Evolutionary conservation across 2,888 invertebrate genomes (phyloP), one percentile per base, ranked within the genome.

Genomic region (Lissocephala sabroskyi): DNA sequence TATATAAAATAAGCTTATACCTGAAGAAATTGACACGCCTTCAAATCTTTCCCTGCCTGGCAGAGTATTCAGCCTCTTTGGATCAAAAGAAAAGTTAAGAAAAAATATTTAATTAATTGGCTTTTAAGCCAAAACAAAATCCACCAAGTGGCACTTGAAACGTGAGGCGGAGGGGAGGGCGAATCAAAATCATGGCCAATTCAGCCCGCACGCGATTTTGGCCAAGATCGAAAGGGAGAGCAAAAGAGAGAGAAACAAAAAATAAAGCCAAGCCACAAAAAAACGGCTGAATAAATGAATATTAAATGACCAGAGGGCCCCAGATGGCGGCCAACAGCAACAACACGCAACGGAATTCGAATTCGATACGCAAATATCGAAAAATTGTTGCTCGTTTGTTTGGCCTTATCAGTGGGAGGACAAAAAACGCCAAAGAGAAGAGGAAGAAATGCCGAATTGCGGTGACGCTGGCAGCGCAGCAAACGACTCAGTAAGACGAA

Each of bases 241-340:
- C 14, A 40, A 37, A 14, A 13, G 13, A 30, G 41, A 41, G 37
- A 52, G 18, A 49, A 16, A 43, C 52, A 53, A 42, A 45, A 16
- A 48, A 47, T 19, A 41, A 49, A 52, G 42, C 41, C 2, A 23
- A n/a, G 23, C 18, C 18, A 39, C 16, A 11, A 61, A 70, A 77
- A 71, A 68, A 70, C 56, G 58, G 56, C 47, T 66, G 78, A 77
- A 70, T 74, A 70, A 77, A 77, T 74, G 71, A 77, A 70, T 77
- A 77, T 63, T 77, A 74, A 77, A 77, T 66, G 49, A 60, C 51
- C 58, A 62, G 32, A 45, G 53, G n/a, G n/a, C n/a, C n/a, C n/a
- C n/a, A n/a, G n/a, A n/a, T n/a, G n/a, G n/a, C n/a, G n/a, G n/a
- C n/a, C 9, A 40, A 52, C 26, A 42, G 40, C 30, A 14, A n/a